Evolutionary conservation across 2,113 vertebrate species (phyloP), one percentile per base, ranked within the genome.

Genomic region (Podiceps cristatus): DNA sequence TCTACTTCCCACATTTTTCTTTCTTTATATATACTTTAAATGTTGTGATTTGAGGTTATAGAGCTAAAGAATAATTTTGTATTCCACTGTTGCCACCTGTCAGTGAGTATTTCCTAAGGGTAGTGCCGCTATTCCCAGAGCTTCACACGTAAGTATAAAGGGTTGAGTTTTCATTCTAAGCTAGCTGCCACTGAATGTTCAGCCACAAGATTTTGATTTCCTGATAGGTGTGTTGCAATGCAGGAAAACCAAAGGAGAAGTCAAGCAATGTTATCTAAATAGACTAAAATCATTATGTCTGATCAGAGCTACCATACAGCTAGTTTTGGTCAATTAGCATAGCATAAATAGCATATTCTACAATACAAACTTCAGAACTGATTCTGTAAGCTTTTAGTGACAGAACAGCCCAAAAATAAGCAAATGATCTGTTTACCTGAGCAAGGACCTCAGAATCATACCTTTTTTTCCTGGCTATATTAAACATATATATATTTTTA

Each of bases 81-180:
- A 96, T 94, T 96, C 80, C 35, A 72, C 73, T 84, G 85, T 96
- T 98, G 88, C 88, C 92, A 93, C 94, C 96, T 95, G 90, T 69
- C 95, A 96, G 68, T 27, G 45, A 91, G 53, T 71, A 91, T 95
- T 95, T 96, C 95, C 93, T 90, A 85, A 95, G 80, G 86, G 72
- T 49, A 93, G 52, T 85, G 56, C 50, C 81, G 94, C 90, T 29
- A 63, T 63, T 88, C 71, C 87, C 80, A 87, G 66, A 68, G 87
- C 72, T 93, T 95, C 95, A 73, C 86, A 96, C 80, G 63, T 80
- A 60, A 64, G 45, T 85, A 89, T 68, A 92, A 76, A 94, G 62
- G 73, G 81, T 55, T 91, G 92, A 66, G 83, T 59, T 96, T 90
- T 66, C 71, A 95, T 94, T 95, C 63, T 82, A 17, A 60, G 28